Percentiles rank a stretch among this genome's conserved stretches.
Evolutionary conservation across 2,797 vertebrate species (phyloP).

Genomic region (Chaetophractus vellerosus): DNA sequence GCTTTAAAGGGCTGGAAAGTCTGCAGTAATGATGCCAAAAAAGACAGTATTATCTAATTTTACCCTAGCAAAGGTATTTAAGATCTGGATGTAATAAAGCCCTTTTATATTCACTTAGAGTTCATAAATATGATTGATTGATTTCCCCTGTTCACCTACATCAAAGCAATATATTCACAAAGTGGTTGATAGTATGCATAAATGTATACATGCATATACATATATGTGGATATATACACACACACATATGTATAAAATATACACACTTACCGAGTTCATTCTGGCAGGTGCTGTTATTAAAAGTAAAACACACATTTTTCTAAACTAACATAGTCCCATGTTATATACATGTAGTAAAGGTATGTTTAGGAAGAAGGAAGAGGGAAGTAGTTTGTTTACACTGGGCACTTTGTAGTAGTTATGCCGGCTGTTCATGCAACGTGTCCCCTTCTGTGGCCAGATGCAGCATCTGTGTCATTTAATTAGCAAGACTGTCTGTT

Average conservation of each 20-base stretch:
- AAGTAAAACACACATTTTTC: background rate
- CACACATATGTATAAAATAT: background rate
- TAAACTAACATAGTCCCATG: background rate
- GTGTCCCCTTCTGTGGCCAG: background rate
- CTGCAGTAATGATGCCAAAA: background rate
- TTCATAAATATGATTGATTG: background rate
- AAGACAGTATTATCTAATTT: background rate
- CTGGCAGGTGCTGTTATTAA: background rate
- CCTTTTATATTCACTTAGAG: background rate
- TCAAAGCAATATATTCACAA: background rate
- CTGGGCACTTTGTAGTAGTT: background rate
- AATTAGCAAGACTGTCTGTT: conserved; percentile 49
- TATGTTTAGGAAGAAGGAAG: background rate
- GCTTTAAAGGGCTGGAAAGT: background rate
- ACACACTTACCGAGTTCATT: background rate
- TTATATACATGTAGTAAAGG: background rate
- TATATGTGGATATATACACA: no score
- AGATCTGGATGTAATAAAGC: background rate
- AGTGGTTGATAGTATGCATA: background rate
- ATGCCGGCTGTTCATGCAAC: background rate
- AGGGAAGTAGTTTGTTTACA: conserved; percentile 34
- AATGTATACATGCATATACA: background rate
- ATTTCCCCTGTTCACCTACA: background rate
- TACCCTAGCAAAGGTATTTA: background rate
- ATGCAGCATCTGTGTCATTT: conserved; percentile 21